Evolutionary conservation across 1,140 invertebrate genomes (phyloP).

Genomic region (Caerostris extrusa): DNA sequence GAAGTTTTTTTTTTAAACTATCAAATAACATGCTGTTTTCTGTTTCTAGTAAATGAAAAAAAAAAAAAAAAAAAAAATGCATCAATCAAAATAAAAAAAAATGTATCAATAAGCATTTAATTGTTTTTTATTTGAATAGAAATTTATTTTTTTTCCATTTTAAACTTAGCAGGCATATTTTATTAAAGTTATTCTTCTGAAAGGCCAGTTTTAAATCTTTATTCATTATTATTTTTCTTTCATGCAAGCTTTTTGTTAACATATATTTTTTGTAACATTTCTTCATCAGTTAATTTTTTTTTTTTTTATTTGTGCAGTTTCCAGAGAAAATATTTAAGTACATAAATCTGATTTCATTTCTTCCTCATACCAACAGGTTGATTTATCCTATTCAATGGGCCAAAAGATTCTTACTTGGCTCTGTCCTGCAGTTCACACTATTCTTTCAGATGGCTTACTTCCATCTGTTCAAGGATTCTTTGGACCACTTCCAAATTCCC

Average conservation of each 20-base stretch:
- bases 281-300: too few species aligned
- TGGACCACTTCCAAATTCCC: constrained; percentile 91
- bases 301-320: neutral
- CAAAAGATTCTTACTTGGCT: constrained; percentile 80
- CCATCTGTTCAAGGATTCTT: constrained; percentile 91
- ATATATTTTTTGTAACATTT: too few species aligned
- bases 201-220: too few species aligned
- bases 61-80: too few species aligned
- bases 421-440: constrained; percentile 91
- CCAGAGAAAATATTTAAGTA: neutral
- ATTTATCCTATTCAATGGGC: constrained; percentile 66
- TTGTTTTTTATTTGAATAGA: neutral
- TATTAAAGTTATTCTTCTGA: too few species aligned
- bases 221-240: too few species aligned
- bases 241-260: too few species aligned
- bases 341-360: neutral
- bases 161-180: neutral
- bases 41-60: too few species aligned
- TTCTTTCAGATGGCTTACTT: constrained; percentile 91
- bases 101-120: neutral
- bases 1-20: too few species aligned
- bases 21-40: too few species aligned
- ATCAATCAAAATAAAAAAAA: too few species aligned
- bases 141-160: neutral
- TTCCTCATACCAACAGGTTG: neutral